Conservation (phyloP, 1,140 invertebrate species). For the Neomicropteryx cornuta region DNA sequence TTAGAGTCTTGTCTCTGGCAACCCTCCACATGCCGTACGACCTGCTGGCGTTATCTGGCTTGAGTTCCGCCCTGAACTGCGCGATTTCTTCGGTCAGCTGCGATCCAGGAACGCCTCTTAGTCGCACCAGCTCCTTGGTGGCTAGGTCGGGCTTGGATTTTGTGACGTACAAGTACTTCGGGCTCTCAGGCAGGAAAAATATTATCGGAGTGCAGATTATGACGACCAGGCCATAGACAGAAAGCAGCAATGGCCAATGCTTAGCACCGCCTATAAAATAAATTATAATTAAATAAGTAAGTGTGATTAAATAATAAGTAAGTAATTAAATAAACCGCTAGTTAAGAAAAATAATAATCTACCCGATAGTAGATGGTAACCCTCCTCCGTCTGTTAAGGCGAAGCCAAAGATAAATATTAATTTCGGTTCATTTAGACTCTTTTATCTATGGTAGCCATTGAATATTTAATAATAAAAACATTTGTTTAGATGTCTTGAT, state of each 20-base stretch:
- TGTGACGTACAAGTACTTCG: conserved; percentile 60
- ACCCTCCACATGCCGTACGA: conserved; percentile 43
- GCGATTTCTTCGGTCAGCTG: conserved; percentile 28
- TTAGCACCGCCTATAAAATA: conserved; percentile 42
- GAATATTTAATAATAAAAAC: too few relatives aligned
- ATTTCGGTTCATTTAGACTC: too few relatives aligned
- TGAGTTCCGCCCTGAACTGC: conserved; percentile 32
- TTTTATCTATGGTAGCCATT: too few relatives aligned
- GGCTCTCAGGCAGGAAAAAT: conserved; percentile 59
- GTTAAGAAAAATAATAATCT: too few relatives aligned
- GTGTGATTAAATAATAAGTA: too few relatives aligned
- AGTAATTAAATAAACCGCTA: too few relatives aligned
- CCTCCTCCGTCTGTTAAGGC: too few relatives aligned
- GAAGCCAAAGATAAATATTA: too few relatives aligned
- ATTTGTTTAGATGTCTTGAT: too few relatives aligned
- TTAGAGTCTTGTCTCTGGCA: conserved; percentile 36
- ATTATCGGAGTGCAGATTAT: conserved; percentile 36
- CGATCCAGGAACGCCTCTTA: conserved; percentile 22
- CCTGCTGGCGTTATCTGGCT: conserved; percentile 22
- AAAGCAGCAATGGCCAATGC: conserved; percentile 52
- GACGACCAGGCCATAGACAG: conserved; percentile 38
- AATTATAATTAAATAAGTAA: too few relatives aligned
- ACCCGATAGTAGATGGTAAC: too few relatives aligned
- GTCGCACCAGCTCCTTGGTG: conserved; percentile 38
- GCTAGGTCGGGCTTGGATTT: conserved; percentile 44